These are phyloP conservation scores for Phrixothrix hirtus DNA, from an alignment of 2,888 invertebrate species.

Conservation along the genomic window DNA sequence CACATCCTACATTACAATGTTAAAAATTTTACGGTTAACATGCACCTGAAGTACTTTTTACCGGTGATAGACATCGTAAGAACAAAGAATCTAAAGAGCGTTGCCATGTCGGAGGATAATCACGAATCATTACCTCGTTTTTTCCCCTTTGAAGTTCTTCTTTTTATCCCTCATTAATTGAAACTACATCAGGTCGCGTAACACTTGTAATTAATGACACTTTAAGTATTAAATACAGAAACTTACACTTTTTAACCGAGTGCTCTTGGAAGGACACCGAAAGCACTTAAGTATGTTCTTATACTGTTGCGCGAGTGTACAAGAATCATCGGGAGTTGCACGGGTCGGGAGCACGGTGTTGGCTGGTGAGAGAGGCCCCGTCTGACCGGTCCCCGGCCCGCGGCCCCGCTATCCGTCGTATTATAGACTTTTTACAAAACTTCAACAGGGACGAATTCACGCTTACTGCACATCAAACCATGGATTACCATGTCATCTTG, in stretches of 20 bases:
- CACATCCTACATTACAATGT: neutral
- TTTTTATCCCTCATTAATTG: neutral
- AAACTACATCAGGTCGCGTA: neutral
- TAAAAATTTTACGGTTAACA: neutral
- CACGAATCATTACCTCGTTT: neutral
- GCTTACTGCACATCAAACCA: slow-evolving; percentile 21
- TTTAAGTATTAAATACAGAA: neutral
- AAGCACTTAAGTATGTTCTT: slow-evolving; percentile 9
- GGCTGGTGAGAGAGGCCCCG: slow-evolving; percentile 34
- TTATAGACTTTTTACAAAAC: slow-evolving; percentile 27
- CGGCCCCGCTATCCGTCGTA: slow-evolving; percentile 29
- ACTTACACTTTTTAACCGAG: slow-evolving; percentile 7
- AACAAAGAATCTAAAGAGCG: neutral
- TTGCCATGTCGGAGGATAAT: neutral
- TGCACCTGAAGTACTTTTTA: neutral
- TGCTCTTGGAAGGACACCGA: slow-evolving; percentile 1
- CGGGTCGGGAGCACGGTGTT: slow-evolving; percentile 26
- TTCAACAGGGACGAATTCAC: slow-evolving; percentile 25
- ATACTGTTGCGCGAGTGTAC: slow-evolving; percentile 18
- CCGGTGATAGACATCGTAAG: too few species aligned
- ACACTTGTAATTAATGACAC: neutral
- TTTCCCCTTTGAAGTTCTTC: neutral
- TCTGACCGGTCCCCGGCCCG: slow-evolving; percentile 32
- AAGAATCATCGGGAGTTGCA: slow-evolving; percentile 25
- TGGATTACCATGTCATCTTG: slow-evolving; percentile 18